phyloP scores from a whole-genome alignment of 2,888 invertebrate species.

The Microdon myrmicae region DNA sequence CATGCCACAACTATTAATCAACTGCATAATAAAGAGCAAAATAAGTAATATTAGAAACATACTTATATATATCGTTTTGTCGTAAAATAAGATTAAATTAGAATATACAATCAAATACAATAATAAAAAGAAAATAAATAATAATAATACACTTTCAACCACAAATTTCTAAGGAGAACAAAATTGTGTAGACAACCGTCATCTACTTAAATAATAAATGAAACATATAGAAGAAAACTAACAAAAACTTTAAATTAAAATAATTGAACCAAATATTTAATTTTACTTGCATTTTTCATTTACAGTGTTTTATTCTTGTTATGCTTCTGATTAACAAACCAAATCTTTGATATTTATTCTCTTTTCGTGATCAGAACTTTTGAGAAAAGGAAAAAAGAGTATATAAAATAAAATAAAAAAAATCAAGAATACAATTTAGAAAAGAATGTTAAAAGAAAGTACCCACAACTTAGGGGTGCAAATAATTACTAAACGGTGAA shows the following conservation, averaged over 20 bases:
- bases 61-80: slow-evolving; percentile 49
- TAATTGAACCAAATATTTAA: slow-evolving; percentile 45
- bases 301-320: slow-evolving; percentile 20
- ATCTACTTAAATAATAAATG: slow-evolving; percentile 38
- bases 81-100: slow-evolving; percentile 46
- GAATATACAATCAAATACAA: slow-evolving; percentile 44
- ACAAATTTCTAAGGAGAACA: slow-evolving; percentile 21
- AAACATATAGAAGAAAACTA: slow-evolving; percentile 10
- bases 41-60: slow-evolving; percentile 8
- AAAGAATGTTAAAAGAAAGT: slow-evolving; percentile 14
- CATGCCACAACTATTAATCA: slow-evolving; percentile 42
- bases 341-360: too few relatives aligned
- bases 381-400: slow-evolving; percentile 10
- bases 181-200: slow-evolving; percentile 41
- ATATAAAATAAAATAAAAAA: slow-evolving; percentile 12
- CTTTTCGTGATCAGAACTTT: slow-evolving; percentile 25
- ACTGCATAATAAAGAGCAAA: slow-evolving; percentile 39
- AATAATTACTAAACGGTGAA: slow-evolving; percentile 25
- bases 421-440: slow-evolving; percentile 11
- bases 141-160: slow-evolving; percentile 20
- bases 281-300: slow-evolving; percentile 46
- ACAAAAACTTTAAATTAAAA: slow-evolving; percentile 6
- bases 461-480: slow-evolving; percentile 43
- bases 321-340: too few relatives aligned
- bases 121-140: slow-evolving; percentile 18